A percentile compares a stretch with the other conserved stretches of the same genome.
phyloP scores from a whole-genome alignment of 2,113 vertebrate species.

The Craseonycteris thonglongyai region DNA sequence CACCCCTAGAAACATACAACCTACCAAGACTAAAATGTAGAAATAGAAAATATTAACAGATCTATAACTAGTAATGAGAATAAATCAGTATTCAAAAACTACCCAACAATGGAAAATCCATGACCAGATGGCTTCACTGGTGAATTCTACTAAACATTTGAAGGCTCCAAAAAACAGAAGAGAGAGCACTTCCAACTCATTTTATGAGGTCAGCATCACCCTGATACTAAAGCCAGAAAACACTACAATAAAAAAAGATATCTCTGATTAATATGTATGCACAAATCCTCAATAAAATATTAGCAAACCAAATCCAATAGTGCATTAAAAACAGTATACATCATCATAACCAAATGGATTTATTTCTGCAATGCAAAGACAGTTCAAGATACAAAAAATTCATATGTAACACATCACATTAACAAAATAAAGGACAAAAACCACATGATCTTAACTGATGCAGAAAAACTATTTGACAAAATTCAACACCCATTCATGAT shows the following conservation, averaged over 20 bases:
- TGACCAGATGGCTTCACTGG: neutral
- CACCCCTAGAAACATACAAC: neutral
- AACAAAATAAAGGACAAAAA: neutral
- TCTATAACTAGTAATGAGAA: neutral
- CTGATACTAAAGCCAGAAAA: neutral
- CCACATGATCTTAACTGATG: neutral
- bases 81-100: neutral
- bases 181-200: neutral
- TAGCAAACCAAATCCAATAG: neutral
- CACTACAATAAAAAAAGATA: neutral
- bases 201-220: neutral
- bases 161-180: neutral
- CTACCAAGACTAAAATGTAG: neutral
- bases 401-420: neutral
- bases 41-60: neutral
- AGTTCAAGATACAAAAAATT: neutral
- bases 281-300: conserved; percentile 23
- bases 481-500: neutral
- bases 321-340: neutral
- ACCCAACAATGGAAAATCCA: neutral
- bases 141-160: neutral
- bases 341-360: neutral
- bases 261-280: neutral
- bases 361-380: neutral
- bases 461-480: neutral